A percentile compares a stretch with the other conserved stretches of the same genome.
Conservation (phyloP, 2,113 vertebrate species). For the Serilophus lunatus region DNA sequence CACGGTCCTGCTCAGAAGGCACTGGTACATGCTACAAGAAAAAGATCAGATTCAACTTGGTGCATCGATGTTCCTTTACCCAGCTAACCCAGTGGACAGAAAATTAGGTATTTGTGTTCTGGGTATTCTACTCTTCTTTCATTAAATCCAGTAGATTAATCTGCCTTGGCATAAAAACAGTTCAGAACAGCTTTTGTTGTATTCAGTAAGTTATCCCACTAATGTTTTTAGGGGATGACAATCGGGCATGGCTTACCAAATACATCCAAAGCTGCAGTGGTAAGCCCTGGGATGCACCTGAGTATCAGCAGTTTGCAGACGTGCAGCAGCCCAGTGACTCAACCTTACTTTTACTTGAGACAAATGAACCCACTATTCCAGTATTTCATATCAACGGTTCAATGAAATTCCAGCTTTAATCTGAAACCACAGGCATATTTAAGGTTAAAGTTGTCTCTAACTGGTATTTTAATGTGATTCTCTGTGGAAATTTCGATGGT, state of each 20-base stretch:
- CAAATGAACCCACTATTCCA: not conserved
- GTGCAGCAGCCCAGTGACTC: not conserved
- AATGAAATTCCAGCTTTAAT: not conserved
- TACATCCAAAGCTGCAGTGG: not conserved
- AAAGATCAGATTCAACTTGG: not conserved
- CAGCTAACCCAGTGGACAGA: not conserved
- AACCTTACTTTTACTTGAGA: not conserved
- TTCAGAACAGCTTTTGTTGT: not conserved
- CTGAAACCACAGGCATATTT: not conserved
- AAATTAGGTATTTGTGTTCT: not conserved
- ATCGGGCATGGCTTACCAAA: not conserved
- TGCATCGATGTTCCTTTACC: not conserved
- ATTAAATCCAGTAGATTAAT: not conserved
- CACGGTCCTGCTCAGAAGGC: not conserved
- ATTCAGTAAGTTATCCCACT: not conserved
- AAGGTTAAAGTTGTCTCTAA: not conserved
- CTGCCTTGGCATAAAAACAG: not conserved
- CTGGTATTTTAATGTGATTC: not conserved
- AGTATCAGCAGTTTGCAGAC: not conserved
- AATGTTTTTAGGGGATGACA: not conserved
- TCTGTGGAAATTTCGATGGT: not conserved
- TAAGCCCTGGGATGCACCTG: not conserved
- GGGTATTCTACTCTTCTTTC: not conserved
- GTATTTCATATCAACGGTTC: not conserved
- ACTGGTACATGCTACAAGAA: not conserved